Base-by-base conservation (phyloP, 1,140 invertebrate species). In the Caerostris extrusa region DNA sequence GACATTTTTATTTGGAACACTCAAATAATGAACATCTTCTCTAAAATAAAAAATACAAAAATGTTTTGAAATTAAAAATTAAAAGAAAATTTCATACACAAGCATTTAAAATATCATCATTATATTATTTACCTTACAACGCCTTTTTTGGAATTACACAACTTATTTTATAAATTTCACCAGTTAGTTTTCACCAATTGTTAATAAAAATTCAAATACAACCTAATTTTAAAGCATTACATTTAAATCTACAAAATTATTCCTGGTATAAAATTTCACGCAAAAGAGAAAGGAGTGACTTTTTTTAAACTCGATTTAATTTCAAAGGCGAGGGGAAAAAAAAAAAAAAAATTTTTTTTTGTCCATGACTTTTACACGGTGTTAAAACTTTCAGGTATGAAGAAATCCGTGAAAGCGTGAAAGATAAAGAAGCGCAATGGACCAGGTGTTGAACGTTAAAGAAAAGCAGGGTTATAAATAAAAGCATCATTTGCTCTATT, bases 401-500 rank as follows among this genome's bases (percentile, higher is more conserved):
- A 90, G 69, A 57, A 69, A 90, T 77, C 77, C 67, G 34, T 14
- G n/a, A 77, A 77, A 34, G 71, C 90, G 90, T 91, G 90, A 91
- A 91, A 57, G 10, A 50, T 5, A 87, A 81, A 34, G 34, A 34
- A 19, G n/a, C n/a, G 17, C n/a, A 87, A 71, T 56, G 55, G 2
- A 19, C 88, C 90, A 92, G 82, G 81, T 92, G 77, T 92, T 92
- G 90, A 92, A 69, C 19, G 58, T 50, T 7, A 17, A 17, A 91
- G 77, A 91, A 60, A 82, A 55, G 19, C n/a, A 19, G 81, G 58
- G 58, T 64, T 81, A 92, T 92, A 92, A 92, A 92, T 92, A 92
- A 92, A 85, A 92, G 53, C 90, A 67, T 92, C 90, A 85, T 92
- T 92, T 92, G 53, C 77, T 85, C 90, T 85, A 92, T 91, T 60